phyloP scores from a whole-genome alignment of 1,140 invertebrate species.

The Goniozus legneri region DNA sequence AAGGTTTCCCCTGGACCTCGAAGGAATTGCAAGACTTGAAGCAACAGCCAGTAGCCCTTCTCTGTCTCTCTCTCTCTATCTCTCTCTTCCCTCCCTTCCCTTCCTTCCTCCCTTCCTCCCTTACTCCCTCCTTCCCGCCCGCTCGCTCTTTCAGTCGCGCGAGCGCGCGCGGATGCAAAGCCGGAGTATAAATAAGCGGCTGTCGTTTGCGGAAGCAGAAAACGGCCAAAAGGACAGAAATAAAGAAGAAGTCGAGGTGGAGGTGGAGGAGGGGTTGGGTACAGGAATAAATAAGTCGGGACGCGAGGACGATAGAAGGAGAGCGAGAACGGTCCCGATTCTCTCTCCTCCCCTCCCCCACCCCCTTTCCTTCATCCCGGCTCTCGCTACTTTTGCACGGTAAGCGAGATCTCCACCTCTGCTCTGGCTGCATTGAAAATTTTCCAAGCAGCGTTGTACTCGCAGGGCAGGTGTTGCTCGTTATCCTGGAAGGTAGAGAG shows the following conservation, averaged over 20 bases:
- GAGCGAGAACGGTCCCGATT: background rate
- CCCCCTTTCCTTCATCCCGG: slow-evolving; percentile 18
- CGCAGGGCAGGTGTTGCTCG: background rate
- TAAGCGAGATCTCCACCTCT: slow-evolving; percentile 28
- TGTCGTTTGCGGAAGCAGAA: slow-evolving; percentile 55
- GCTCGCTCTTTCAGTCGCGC: slow-evolving; percentile 14
- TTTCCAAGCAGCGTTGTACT: background rate
- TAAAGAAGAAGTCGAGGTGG: slow-evolving; percentile 42
- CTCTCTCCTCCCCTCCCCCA: slow-evolving; percentile 7
- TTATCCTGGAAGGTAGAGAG: too few relatives aligned
- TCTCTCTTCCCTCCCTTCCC: too few relatives aligned
- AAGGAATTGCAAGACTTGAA: too few relatives aligned
- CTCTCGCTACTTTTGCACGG: slow-evolving; percentile 22
- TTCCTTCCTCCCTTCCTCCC: background rate
- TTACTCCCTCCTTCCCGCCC: too few relatives aligned
- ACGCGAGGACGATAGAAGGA: slow-evolving; percentile 7
- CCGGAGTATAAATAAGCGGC: slow-evolving; percentile 55
- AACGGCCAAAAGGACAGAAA: slow-evolving; percentile 52
- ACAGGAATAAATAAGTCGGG: slow-evolving; percentile 38
- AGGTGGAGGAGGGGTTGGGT: slow-evolving; percentile 24
- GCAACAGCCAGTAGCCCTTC: too few relatives aligned
- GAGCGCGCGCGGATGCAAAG: slow-evolving; percentile 45
- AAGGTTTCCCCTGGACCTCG: too few relatives aligned
- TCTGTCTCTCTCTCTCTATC: too few relatives aligned
- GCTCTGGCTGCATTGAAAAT: slow-evolving; percentile 27